These are phyloP conservation scores for Chiridota heheva DNA, from an alignment of 35 echinoderm and acorn worm genomes.

Conservation along the genomic window DNA sequence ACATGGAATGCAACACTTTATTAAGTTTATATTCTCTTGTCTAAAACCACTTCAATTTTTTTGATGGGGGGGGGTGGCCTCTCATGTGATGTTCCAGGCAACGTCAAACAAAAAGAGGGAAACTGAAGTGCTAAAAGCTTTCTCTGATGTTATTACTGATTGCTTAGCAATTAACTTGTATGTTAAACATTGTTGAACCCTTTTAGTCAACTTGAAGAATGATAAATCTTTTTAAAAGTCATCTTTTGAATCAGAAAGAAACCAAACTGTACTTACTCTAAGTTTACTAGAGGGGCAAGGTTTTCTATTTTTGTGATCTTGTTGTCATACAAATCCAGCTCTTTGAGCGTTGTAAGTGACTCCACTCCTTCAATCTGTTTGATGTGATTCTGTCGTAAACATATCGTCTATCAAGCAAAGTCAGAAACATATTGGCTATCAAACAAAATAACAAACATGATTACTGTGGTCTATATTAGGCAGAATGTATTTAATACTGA, in stretches of 20 bases:
- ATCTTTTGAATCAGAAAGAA: not conserved
- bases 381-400: constrained; percentile 91
- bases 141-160: too few relatives aligned
- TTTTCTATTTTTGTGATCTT: constrained; percentile 88
- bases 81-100: too few relatives aligned
- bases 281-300: constrained; percentile 59
- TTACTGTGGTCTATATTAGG: not conserved
- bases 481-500: too few relatives aligned
- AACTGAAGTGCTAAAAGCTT: too few relatives aligned
- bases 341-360: constrained; percentile 67
- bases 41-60: too few relatives aligned
- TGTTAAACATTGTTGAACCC: too few relatives aligned
- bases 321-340: constrained; percentile 93
- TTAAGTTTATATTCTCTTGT: too few relatives aligned
- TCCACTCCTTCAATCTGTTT: constrained; percentile 82
- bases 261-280: constrained; percentile 46
- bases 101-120: too few relatives aligned
- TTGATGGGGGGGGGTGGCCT: too few relatives aligned
- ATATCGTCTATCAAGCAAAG: constrained; percentile 60
- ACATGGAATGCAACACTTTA: too few relatives aligned
- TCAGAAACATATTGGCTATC: constrained; percentile 2
- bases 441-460: not conserved
- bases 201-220: too few relatives aligned
- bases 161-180: too few relatives aligned
- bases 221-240: not conserved